Conservation (phyloP, 1,140 invertebrate species). For the Cotesia glomerata region DNA sequence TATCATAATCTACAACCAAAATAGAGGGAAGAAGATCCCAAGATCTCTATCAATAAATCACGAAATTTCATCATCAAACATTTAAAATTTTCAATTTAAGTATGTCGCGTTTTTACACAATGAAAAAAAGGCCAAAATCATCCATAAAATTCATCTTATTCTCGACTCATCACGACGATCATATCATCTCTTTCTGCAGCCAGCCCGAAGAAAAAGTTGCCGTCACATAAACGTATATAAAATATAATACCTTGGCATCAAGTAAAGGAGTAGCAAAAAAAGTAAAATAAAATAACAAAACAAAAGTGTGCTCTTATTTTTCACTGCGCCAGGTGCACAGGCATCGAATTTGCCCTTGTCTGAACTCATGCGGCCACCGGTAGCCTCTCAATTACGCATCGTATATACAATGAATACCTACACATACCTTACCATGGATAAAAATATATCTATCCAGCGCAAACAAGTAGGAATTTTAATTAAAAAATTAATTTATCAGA, state of each 20-base stretch:
- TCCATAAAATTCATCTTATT: too few relatives aligned
- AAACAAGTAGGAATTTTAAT: slow-evolving; percentile 28
- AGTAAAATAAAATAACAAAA: neutral
- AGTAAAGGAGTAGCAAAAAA: neutral
- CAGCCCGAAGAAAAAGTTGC: too few relatives aligned
- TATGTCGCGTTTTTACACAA: too few relatives aligned
- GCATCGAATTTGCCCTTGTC: slow-evolving; percentile 1
- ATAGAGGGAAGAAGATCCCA: too few relatives aligned
- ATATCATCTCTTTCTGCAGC: too few relatives aligned
- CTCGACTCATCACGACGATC: too few relatives aligned
- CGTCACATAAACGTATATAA: too few relatives aligned
- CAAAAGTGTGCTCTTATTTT: neutral
- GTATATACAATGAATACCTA: neutral
- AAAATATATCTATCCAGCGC: slow-evolving; percentile 3
- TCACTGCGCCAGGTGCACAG: neutral
- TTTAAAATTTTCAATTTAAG: neutral
- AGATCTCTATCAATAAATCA: slow-evolving; percentile 54
- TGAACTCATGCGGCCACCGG: slow-evolving; percentile 14
- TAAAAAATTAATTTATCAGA: slow-evolving; percentile 33
- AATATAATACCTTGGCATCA: neutral
- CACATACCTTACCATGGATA: neutral
- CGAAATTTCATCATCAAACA: slow-evolving; percentile 10
- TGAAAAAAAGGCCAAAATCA: too few relatives aligned
- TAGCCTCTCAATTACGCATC: slow-evolving; percentile 30
- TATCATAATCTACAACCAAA: slow-evolving; percentile 29